Base-by-base conservation (phyloP, 53 echinoderm and acorn worm genomes). In the Paracentrotus lividus region DNA sequence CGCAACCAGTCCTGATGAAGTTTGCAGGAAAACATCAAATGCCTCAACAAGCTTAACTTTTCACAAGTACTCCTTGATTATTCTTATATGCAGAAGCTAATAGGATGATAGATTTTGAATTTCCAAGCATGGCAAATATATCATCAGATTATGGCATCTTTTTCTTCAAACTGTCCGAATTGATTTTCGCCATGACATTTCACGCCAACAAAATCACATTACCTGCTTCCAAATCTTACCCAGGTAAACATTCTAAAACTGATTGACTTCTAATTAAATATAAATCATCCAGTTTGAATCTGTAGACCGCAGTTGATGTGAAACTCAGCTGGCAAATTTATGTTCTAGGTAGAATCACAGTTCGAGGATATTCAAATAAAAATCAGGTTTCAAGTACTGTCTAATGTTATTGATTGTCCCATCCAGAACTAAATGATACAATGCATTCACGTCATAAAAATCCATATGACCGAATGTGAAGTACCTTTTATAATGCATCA, bases 31-130 rank as follows among this genome's bases (percentile, higher is more conserved):
- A 81, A 81, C 13, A 44, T 44, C 10, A 81, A 47, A 81, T 81
- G 81, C 44, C 81, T 20, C 18, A 72, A 72, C 72, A 72, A 72
- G 72, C 72, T 72, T 72, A 72, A 72, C 36, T 72, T 72, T 36
- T 40, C 72, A 72, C 72, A 72, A 38, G 72, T 72, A 72, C 38
- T 32, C 33, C 40, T 16, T 20, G 72, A 40, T 40, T 21, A 40
- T 20, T 38, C 72, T 7, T 72, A 72, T 72, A 72, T 72, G 38
- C 38, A 36, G 40, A 16, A 72, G 40, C 26, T 45, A 81, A 81
- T 47, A 47, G 81, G 81, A 81, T 81, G 20, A 81, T 81, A 81
- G 44, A 81, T 81, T 81, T 47, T 8, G 47, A 8, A 12, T 81
- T 45, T 47, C 47, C 27, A 45, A 47, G 26, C 9, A 27, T 32